Evolutionary conservation across 2,797 vertebrate species (phyloP).

Genomic region (Ctenochaetus hawaiiensis): DNA sequence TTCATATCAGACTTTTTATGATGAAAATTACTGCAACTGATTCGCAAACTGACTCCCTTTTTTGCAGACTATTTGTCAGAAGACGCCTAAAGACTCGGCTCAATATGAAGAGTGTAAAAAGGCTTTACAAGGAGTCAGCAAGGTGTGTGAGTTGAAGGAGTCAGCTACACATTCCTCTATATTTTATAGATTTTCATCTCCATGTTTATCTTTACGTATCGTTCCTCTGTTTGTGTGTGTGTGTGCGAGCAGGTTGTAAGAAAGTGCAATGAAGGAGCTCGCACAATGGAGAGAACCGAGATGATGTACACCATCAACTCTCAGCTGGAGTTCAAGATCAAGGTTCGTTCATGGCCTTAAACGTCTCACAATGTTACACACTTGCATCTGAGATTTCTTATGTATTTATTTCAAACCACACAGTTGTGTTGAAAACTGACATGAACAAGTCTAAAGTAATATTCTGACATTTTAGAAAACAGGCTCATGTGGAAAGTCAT

Average conservation of each 20-base stretch:
- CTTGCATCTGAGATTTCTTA: too few relatives aligned
- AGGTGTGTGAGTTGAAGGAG: constrained; percentile 83
- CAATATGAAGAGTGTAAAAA: constrained; percentile 91
- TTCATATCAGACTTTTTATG: not conserved
- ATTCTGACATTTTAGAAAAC: not conserved
- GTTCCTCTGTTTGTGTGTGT: not conserved
- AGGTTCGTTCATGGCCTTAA: constrained; percentile 83
- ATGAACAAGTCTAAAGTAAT: not conserved
- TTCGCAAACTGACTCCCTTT: constrained; percentile 36
- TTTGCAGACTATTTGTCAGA: constrained; percentile 97
- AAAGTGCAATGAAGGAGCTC: constrained; percentile 96
- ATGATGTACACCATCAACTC: constrained; percentile 99
- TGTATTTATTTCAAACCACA: not conserved
- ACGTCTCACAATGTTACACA: not conserved
- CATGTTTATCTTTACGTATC: not conserved
- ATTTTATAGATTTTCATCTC: not conserved
- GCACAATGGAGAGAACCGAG: constrained; percentile 97
- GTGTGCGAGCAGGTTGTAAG: constrained; percentile 89
- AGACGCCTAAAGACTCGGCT: constrained; percentile 91
- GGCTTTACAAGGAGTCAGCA: constrained; percentile 94
- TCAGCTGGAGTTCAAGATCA: constrained; percentile 98
- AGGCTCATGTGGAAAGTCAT: not conserved
- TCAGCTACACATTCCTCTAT: not conserved
- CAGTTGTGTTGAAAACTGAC: not conserved
- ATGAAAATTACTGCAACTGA: not conserved